A percentile compares a stretch with the other conserved stretches of the same genome.
phyloP scores from a whole-genome alignment of 2,113 vertebrate genomes.

The Zosterops pallidus region DNA sequence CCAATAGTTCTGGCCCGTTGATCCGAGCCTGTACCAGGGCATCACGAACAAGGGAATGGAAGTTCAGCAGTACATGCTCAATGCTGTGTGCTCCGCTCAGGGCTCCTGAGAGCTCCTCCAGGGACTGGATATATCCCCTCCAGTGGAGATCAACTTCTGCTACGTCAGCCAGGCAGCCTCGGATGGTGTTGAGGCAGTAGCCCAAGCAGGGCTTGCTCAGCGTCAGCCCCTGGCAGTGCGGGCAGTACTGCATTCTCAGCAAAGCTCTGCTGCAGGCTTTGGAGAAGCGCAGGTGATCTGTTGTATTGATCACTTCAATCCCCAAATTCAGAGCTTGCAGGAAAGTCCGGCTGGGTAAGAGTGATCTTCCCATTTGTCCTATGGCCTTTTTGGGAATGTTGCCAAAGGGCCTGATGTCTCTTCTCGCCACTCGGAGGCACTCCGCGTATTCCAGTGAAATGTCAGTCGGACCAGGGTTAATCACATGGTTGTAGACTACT shows the following conservation, averaged over 20 bases:
- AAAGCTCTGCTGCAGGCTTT: constrained; percentile 83
- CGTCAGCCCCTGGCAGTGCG: constrained; percentile 83
- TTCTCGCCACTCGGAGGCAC: constrained; percentile 75
- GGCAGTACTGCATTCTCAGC: constrained; percentile 86
- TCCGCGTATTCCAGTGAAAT: constrained; percentile 75
- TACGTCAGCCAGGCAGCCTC: constrained; percentile 84
- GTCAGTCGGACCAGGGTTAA: constrained; percentile 72
- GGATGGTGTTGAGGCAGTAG: constrained; percentile 86
- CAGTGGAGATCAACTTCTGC: constrained; percentile 87
- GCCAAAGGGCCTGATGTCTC: constrained; percentile 77
- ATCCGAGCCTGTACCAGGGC: constrained; percentile 76
- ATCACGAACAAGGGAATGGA: constrained; percentile 76
- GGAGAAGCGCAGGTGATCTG: constrained; percentile 84
- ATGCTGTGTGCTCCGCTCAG: constrained; percentile 76
- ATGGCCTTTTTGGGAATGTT: constrained; percentile 66
- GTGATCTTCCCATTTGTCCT: constrained; percentile 74
- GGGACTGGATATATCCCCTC: constrained; percentile 79
- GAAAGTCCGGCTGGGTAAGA: constrained; percentile 77
- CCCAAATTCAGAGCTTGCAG: constrained; percentile 88
- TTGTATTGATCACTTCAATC: constrained; percentile 90
- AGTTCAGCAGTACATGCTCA: constrained; percentile 82
- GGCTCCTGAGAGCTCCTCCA: constrained; percentile 81
- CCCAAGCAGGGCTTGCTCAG: constrained; percentile 86
- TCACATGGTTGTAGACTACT: constrained; percentile 79
- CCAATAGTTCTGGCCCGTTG: constrained; percentile 67